phyloP scores from a whole-genome alignment of 2,797 vertebrate species.

The Notolepis coatsorum region DNA sequence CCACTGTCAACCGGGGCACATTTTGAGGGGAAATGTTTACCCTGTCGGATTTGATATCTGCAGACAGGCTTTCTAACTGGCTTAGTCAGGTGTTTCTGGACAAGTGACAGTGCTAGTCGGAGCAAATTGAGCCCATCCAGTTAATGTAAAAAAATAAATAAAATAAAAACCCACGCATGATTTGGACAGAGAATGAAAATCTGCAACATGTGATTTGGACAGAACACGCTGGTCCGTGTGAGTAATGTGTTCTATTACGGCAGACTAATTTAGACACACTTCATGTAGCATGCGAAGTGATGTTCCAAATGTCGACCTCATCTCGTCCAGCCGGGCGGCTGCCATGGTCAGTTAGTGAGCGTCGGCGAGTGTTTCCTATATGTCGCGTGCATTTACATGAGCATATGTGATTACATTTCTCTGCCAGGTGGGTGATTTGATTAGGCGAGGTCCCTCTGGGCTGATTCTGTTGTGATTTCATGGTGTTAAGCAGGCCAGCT shows the following conservation, averaged over 20 bases:
- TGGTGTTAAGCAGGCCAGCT: slow-evolving; percentile 21
- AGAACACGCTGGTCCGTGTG: slow-evolving; percentile 20
- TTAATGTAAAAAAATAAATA: slow-evolving; percentile 38
- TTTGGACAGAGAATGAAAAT: slow-evolving; percentile 40
- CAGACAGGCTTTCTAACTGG: slow-evolving; percentile 47
- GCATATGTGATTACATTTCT: slow-evolving; percentile 35
- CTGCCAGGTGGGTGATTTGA: slow-evolving; percentile 45
- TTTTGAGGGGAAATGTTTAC: slow-evolving; percentile 37
- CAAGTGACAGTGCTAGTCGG: slow-evolving; percentile 40
- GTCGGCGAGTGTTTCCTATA: slow-evolving; percentile 26
- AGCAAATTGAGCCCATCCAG: slow-evolving; percentile 24
- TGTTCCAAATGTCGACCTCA: slow-evolving; percentile 24
- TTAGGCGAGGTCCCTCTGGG: slow-evolving; percentile 28
- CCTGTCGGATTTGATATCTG: slow-evolving; percentile 54
- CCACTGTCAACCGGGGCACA: slow-evolving; percentile 60
- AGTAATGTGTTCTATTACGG: slow-evolving; percentile 26
- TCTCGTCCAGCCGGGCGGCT: slow-evolving; percentile 9
- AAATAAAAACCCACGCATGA: slow-evolving; percentile 25
- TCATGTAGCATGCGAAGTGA: slow-evolving; percentile 13
- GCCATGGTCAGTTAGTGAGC: slow-evolving; percentile 45
- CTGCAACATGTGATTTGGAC: slow-evolving; percentile 34
- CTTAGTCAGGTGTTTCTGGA: slow-evolving; percentile 53
- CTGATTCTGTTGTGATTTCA: slow-evolving; percentile 42
- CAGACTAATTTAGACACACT: slow-evolving; percentile 33
- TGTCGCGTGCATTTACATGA: slow-evolving; percentile 36